phyloP scores from a whole-genome alignment of 2,113 vertebrate species.

The Euleptes europaea region DNA sequence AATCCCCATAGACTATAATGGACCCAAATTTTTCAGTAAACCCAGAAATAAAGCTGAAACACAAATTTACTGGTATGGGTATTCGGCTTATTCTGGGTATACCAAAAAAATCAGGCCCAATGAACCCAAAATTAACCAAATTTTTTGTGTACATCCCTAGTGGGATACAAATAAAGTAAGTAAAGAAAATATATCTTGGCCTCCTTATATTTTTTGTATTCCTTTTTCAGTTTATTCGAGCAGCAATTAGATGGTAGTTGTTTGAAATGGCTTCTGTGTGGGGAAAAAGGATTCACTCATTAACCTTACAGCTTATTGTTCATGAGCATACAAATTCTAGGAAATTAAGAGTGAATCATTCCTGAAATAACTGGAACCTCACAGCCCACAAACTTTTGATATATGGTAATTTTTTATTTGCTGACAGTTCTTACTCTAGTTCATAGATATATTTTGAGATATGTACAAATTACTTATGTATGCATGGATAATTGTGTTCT shows the following conservation, averaged over 20 bases:
- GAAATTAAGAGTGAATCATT: background rate
- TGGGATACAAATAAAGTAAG: too few species aligned
- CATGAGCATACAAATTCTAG: background rate
- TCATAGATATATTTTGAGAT: constrained; percentile 22
- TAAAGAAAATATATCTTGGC: too few species aligned
- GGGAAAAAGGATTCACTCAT: background rate
- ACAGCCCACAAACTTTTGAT: background rate
- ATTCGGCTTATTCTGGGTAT: too few species aligned
- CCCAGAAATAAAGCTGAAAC: too few species aligned
- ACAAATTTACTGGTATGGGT: too few species aligned
- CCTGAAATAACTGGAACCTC: background rate
- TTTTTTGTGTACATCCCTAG: too few species aligned
- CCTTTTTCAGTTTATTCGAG: background rate
- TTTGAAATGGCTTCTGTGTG: background rate
- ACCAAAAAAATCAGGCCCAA: too few species aligned
- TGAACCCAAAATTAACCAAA: too few species aligned
- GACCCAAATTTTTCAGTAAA: too few species aligned
- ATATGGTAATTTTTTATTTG: constrained; percentile 11
- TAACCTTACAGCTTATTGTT: background rate
- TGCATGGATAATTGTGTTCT: constrained; percentile 68
- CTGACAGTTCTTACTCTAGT: background rate
- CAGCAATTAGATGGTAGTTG: background rate
- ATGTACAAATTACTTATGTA: constrained; percentile 59
- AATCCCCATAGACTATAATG: too few species aligned
- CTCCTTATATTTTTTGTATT: background rate